Evolutionary conservation across 1,140 invertebrate genomes (phyloP).

Genomic region (Eciton burchellii): DNA sequence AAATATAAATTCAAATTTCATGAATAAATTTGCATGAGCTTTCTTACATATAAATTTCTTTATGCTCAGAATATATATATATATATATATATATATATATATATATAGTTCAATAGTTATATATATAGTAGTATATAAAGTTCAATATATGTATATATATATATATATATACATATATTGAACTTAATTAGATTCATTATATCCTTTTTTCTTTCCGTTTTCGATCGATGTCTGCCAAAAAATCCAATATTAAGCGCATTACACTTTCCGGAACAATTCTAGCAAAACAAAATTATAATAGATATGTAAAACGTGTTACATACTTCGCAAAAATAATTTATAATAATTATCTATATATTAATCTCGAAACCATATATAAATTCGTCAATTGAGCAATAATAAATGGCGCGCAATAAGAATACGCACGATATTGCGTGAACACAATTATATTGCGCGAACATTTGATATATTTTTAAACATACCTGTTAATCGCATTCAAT

Average conservation of each 20-base stretch:
- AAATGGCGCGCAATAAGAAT: no score
- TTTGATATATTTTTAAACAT: background rate
- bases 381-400: background rate
- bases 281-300: background rate
- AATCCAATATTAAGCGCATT: slow-evolving; percentile 75
- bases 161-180: background rate
- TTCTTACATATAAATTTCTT: no score
- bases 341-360: background rate
- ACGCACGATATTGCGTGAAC: background rate
- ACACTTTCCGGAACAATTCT: slow-evolving; percentile 72
- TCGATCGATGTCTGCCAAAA: slow-evolving; percentile 64
- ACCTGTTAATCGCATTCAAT: slow-evolving; percentile 76
- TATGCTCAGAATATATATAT: no score
- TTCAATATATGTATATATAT: no score
- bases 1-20: no score
- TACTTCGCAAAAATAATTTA: no score
- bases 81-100: no score
- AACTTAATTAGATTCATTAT: background rate
- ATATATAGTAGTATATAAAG: no score
- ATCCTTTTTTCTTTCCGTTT: slow-evolving; percentile 37
- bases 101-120: no score
- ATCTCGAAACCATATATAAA: background rate
- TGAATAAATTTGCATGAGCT: no score
- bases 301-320: no score
- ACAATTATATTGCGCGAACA: background rate